Percentiles rank a stretch among this genome's conserved stretches.
phyloP scores from a whole-genome alignment of 2,113 vertebrate genomes.

The Castor canadensis region DNA sequence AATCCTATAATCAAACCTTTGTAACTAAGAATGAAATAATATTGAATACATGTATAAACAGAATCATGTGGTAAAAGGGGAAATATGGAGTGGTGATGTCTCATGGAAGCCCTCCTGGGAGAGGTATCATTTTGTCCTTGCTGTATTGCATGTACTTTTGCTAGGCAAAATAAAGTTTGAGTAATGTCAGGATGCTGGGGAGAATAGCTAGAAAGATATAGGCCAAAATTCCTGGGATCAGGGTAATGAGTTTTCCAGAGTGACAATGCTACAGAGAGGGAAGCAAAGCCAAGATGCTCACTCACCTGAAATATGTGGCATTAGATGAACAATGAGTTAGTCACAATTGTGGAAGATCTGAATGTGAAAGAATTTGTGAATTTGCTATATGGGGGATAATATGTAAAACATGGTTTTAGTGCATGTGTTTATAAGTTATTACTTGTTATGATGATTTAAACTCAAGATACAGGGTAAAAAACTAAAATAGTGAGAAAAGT shows the following conservation, averaged over 20 bases:
- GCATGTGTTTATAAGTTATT: not conserved
- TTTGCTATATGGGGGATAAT: not conserved
- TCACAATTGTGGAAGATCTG: not conserved
- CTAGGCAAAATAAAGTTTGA: not conserved
- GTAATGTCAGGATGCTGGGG: not conserved
- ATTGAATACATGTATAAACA: not conserved
- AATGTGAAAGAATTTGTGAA: not conserved
- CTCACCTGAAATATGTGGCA: not conserved
- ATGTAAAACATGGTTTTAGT: not conserved
- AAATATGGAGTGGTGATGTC: not conserved
- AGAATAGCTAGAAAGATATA: not conserved
- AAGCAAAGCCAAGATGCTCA: not conserved
- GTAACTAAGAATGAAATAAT: not conserved
- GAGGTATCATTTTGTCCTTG: not conserved
- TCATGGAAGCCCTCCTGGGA: not conserved
- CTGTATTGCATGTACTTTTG: not conserved
- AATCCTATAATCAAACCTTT: not conserved
- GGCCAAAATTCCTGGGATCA: not conserved
- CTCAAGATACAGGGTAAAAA: not conserved
- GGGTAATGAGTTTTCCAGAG: not conserved
- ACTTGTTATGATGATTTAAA: not conserved
- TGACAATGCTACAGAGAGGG: not conserved
- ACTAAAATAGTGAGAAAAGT: not conserved
- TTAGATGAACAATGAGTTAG: not conserved
- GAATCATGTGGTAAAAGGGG: not conserved